Evolutionary conservation across 2,113 vertebrate genomes (phyloP).

Genomic region (Dicaeum eximium): DNA sequence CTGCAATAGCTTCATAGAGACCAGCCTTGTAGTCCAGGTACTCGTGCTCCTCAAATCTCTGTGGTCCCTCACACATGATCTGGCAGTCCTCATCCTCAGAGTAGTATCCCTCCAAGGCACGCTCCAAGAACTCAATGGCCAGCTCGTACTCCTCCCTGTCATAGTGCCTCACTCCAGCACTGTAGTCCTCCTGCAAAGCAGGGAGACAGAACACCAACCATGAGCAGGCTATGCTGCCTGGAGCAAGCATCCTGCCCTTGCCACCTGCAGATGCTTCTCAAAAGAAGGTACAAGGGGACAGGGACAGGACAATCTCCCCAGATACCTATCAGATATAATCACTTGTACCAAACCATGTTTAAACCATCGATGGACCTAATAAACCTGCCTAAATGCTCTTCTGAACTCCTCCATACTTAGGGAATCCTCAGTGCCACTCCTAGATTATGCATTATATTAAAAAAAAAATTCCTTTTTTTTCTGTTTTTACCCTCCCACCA

Average conservation of each 20-base stretch:
- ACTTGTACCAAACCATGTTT: not conserved
- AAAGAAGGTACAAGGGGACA: not conserved
- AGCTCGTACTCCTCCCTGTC: constrained; percentile 75
- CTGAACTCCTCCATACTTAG: not conserved
- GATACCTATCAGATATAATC: not conserved
- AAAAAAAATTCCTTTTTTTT: not conserved
- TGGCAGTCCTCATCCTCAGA: constrained; percentile 85
- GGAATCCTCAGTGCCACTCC: not conserved
- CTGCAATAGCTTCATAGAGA: constrained; percentile 90
- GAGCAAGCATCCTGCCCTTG: not conserved
- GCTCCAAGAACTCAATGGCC: constrained; percentile 82
- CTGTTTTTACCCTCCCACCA: not conserved
- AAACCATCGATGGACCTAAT: not conserved
- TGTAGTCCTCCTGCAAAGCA: constrained; percentile 81
- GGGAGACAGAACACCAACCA: not conserved
- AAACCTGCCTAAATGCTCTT: not conserved
- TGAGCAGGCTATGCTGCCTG: accelerated
- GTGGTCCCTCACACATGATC: constrained; percentile 84
- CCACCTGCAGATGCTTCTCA: not conserved
- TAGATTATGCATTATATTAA: not conserved
- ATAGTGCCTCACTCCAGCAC: constrained; percentile 80
- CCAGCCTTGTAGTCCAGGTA: constrained; percentile 82
- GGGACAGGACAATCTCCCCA: not conserved
- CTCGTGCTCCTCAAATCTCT: constrained; percentile 84
- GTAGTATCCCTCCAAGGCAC: constrained; percentile 84